Base-by-base conservation (phyloP, 2,888 invertebrate species). In the Anarsia innoxiella region DNA sequence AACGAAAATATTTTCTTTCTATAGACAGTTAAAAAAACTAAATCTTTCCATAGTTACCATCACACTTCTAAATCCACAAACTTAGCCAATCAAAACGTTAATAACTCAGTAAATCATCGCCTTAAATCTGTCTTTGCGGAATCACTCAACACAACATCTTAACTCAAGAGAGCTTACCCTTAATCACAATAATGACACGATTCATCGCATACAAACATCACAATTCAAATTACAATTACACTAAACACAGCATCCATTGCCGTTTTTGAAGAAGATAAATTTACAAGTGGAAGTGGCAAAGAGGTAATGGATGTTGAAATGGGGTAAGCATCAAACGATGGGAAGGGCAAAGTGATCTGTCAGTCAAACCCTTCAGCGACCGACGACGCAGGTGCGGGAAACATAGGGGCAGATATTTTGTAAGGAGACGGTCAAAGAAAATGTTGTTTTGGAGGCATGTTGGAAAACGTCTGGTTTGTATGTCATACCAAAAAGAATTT, bases 181-280 rank as follows among this genome's bases (percentile, higher is more conserved):
- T 72, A 74, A 77, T 80, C 80, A 79, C 62, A 48, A 54, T 79
- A 80, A 82, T 67, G 75, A 78, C 72, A 66, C 71, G 79, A 78
- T 80, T 68, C 73, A 67, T 82, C 75, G 75, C 66, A 59, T 60
- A 64, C 12, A 68, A 65, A 69, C 69, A 60, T 40, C 28, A 15
- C 63, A 65, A 59, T 56, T 31, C 31, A 51, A 40, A 41, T 37
- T 39, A 32, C 45, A 51, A 50, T 27, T 29, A 45, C 26, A 33
- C 19, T 13, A 15, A 15, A 9, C 16, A 38, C 27, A 5, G 3
- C 2, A 23, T 57, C 37, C 68, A 66, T 57, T 59, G 56, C 61
- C 32, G 41, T 23, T 36, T 51, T 19, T 13, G 26, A 2, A 15
- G 12, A 13, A 26, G 26, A n/a, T n/a, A n/a, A n/a, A n/a, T n/a